These are phyloP conservation scores for Drosophila pallidifrons DNA, from an alignment of 1,140 invertebrate species.

Conservation along the genomic window DNA sequence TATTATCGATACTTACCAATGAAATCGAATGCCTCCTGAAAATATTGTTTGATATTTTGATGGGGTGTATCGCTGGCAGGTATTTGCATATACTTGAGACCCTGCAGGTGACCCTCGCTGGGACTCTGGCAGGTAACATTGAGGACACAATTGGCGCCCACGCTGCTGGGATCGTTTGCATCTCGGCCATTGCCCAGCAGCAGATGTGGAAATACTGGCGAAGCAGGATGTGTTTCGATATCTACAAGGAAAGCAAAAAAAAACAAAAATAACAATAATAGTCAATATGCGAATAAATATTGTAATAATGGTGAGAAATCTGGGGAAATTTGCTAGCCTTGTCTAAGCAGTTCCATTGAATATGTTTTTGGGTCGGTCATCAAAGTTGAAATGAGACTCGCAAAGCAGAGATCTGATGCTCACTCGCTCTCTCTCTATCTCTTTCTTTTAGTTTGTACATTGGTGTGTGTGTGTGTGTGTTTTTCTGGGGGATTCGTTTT, in stretches of 20 bases:
- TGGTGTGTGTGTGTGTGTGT: conserved; percentile 33
- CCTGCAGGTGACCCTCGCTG: conserved; percentile 89
- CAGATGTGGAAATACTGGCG: conserved; percentile 93
- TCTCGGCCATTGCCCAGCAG: conserved; percentile 95
- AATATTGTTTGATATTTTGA: conserved; percentile 96
- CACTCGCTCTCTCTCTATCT: not conserved
- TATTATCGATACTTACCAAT: conserved; percentile 90
- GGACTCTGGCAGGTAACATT: conserved; percentile 94
- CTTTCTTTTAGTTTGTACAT: not conserved
- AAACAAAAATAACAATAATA: conserved; percentile 29
- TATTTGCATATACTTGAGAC: conserved; percentile 92
- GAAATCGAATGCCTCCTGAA: conserved; percentile 95
- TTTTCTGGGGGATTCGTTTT: conserved; percentile 25
- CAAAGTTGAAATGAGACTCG: conserved; percentile 21
- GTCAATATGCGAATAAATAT: not conserved
- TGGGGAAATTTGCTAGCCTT: conserved; percentile 16
- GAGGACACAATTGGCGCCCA: conserved; percentile 92
- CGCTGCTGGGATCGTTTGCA: conserved; percentile 90
- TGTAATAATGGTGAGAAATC: not conserved
- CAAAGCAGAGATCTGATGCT: not conserved
- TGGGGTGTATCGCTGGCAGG: conserved; percentile 94
- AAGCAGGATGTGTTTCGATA: conserved; percentile 92
- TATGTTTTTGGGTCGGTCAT: conserved; percentile 34
- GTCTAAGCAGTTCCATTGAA: conserved; percentile 43
- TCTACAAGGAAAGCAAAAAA: conserved; percentile 84